These are phyloP conservation scores for Darevskia nairensis DNA, from an alignment of 2,797 vertebrate species.

Conservation along the genomic window DNA sequence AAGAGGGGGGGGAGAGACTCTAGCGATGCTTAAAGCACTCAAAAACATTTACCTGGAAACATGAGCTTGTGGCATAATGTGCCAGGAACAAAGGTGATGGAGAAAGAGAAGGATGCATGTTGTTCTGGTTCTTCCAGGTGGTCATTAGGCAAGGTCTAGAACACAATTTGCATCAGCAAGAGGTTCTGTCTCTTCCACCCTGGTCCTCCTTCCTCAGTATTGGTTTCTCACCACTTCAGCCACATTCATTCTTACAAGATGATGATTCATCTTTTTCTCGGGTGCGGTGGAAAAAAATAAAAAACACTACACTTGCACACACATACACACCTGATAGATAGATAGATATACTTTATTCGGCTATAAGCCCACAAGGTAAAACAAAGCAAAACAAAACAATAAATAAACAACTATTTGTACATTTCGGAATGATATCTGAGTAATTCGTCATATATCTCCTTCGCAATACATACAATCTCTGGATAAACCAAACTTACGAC, in stretches of 20 bases:
- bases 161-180: background rate
- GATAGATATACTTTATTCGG: no score
- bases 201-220: background rate
- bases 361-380: no score
- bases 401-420: no score
- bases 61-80: background rate
- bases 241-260: background rate
- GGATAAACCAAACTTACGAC: no score
- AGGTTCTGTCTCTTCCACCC: background rate
- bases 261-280: background rate
- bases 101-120: background rate
- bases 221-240: background rate
- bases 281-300: background rate
- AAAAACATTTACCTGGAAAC: slow-evolving; percentile 36
- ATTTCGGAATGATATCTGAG: no score
- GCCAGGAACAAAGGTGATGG: background rate
- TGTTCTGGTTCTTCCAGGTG: background rate
- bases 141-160: background rate
- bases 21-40: background rate
- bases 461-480: no score
- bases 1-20: background rate
- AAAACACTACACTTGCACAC: no score
- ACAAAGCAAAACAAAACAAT: no score
- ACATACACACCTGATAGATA: no score
- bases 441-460: no score